Evolutionary conservation across 2,888 invertebrate species (phyloP).

Genomic region (Julus scanicus): DNA sequence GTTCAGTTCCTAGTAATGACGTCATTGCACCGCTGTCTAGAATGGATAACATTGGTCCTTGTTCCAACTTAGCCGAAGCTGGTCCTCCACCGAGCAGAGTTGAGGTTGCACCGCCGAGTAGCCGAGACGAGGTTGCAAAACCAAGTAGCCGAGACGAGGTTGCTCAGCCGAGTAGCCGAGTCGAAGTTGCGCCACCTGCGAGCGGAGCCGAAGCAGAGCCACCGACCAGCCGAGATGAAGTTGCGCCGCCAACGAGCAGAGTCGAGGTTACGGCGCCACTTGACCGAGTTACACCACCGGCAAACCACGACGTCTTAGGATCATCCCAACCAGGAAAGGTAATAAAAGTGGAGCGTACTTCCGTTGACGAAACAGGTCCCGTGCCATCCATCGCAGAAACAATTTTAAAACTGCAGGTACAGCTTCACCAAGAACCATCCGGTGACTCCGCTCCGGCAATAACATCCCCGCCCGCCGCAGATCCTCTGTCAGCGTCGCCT

Average conservation of each 20-base stretch:
- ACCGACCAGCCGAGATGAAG: background rate
- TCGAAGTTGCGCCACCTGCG: background rate
- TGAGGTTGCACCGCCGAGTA: background rate
- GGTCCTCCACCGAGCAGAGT: background rate
- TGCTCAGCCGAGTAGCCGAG: background rate
- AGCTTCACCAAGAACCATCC: background rate
- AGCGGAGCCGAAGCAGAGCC: background rate
- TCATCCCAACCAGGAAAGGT: background rate
- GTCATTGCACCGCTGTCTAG: no score
- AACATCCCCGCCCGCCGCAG: background rate
- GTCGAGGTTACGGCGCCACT: background rate
- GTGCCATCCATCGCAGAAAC: slow-evolving; percentile 49
- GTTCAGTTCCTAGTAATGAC: background rate
- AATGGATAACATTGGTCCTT: no score
- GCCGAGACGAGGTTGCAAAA: background rate
- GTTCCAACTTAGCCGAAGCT: background rate
- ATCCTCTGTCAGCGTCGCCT: background rate
- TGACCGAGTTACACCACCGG: background rate
- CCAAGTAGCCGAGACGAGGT: background rate
- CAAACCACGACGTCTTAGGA: no score
- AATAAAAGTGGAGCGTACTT: background rate
- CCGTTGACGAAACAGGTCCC: background rate
- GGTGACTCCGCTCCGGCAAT: background rate
- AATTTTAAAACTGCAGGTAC: slow-evolving; percentile 3
- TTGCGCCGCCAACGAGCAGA: background rate